Evolutionary conservation across 2,113 vertebrate genomes (phyloP), one percentile per base, ranked within the genome.

Genomic region (Arvicanthis niloticus): DNA sequence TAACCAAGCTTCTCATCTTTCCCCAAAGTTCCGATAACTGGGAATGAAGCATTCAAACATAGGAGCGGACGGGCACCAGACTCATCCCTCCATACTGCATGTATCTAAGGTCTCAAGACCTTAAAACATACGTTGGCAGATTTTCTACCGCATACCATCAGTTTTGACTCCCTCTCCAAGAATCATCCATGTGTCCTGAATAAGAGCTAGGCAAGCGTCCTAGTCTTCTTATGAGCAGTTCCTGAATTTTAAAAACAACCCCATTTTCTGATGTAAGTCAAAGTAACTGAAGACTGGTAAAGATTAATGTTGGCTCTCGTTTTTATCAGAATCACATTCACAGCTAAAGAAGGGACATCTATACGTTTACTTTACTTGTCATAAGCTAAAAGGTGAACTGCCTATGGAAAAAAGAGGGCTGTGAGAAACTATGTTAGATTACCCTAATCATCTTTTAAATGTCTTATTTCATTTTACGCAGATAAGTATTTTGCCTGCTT

Each of bases 261-360:
- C 89, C 51, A 91, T 51, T 91, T 94, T 76, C 31, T 62, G 48
- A 13, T 62, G 19, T 12, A 93, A 95, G 51, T 76, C 77, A 93
- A 94, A 95, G 58, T 76, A 78, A 89, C 68, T n/a, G 40, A 19
- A 19, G 73, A 9, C 40, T 68, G 45, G 58, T 42, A 82, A 72
- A 90, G 75, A 84, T 72, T 37, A n/a, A 65, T 1, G 11, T 42
- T 77, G 29, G 88, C 67, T 62, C 48, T 12, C 19, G 48, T 31
- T 24, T 82, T 75, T 85, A 60, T 73, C 17, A 87, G 90, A 19
- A 42, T 65, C 26, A 11, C 37, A 6, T 58, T 58, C 17, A 58
- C 58, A 21, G 58, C 58, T 58, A 58, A 81, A 72, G 65, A 29
- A 94, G 48, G 21, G 68, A 26, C 16, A 45, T 37, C 58, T 67